Conservation (phyloP, 2,888 invertebrate species). For the Apamea crenata region DNA sequence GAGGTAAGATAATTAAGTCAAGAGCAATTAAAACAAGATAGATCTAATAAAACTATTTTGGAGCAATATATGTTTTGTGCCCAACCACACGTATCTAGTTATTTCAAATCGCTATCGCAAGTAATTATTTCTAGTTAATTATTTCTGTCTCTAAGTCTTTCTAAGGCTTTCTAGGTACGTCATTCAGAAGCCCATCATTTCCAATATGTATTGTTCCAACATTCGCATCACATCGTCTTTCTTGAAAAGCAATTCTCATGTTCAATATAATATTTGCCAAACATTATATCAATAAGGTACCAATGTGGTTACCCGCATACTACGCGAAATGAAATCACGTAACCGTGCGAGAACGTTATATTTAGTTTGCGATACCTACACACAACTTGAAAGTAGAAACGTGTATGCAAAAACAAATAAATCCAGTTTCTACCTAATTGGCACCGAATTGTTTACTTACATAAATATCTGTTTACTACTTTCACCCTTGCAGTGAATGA, state of each 20-base stretch:
- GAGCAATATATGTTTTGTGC: not conserved
- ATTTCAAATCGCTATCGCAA: not conserved
- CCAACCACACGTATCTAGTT: not conserved
- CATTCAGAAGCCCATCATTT: constrained; percentile 67
- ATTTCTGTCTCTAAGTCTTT: constrained; percentile 5
- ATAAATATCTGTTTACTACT: constrained; percentile 68
- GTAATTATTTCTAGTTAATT: constrained; percentile 17
- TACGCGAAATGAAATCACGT: constrained; percentile 49
- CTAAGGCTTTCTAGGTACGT: constrained; percentile 39
- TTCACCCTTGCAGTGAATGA: constrained; percentile 75
- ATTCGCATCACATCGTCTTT: constrained; percentile 68
- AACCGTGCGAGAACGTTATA: constrained; percentile 32
- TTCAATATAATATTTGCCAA: constrained; percentile 62
- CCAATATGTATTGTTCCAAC: constrained; percentile 59
- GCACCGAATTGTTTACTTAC: constrained; percentile 52
- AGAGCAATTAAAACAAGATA: not conserved
- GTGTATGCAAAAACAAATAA: constrained; percentile 37
- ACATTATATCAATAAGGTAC: constrained; percentile 61
- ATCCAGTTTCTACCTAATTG: constrained; percentile 52
- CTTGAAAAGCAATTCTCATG: constrained; percentile 67
- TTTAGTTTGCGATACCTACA: constrained; percentile 37
- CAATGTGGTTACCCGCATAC: constrained; percentile 45
- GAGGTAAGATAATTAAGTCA: not conserved
- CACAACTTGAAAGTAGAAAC: constrained; percentile 7
- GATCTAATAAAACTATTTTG: not conserved